These are phyloP conservation scores for Tetragnatha versicolor DNA, from an alignment of 1,140 invertebrate genomes.

Conservation along the genomic window DNA sequence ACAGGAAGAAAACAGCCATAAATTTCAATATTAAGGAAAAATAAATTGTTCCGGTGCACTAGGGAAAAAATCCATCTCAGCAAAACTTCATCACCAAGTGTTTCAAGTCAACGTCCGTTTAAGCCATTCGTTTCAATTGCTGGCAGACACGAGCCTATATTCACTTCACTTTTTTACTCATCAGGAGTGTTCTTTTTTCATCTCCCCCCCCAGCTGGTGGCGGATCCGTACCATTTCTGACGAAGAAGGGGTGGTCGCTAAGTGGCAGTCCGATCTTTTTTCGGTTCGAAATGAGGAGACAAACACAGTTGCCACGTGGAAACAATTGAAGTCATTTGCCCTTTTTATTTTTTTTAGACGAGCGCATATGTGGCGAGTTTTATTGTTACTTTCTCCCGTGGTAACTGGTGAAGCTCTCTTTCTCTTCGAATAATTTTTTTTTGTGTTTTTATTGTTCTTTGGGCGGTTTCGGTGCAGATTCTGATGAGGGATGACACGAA, in stretches of 20 bases:
- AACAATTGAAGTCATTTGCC: slow-evolving; percentile 26
- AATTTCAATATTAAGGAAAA: not conserved
- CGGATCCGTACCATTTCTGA: slow-evolving; percentile 36
- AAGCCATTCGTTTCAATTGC: slow-evolving; percentile 52
- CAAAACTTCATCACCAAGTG: slow-evolving; percentile 42
- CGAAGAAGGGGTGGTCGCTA: slow-evolving; percentile 25
- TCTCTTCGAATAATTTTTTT: not conserved
- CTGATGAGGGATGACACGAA: not conserved
- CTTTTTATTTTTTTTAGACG: not conserved
- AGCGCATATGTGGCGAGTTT: not conserved
- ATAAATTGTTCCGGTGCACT: not conserved
- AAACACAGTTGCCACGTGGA: slow-evolving; percentile 37
- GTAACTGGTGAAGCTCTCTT: not conserved
- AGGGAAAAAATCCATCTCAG: not conserved
- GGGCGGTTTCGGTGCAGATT: too few relatives aligned
- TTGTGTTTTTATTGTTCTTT: not conserved
- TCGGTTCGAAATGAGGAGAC: not conserved
- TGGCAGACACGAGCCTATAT: slow-evolving; percentile 16
- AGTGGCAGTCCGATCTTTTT: not conserved
- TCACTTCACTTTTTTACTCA: not conserved
- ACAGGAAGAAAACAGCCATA: not conserved
- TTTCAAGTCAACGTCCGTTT: slow-evolving; percentile 42
- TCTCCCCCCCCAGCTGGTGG: slow-evolving; percentile 28
- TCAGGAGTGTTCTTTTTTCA: not conserved
- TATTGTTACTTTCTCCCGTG: not conserved